Evolutionary conservation across 2,888 invertebrate species (phyloP), one percentile per base, ranked within the genome.

Genomic region (Ichneumoninae sp.): DNA sequence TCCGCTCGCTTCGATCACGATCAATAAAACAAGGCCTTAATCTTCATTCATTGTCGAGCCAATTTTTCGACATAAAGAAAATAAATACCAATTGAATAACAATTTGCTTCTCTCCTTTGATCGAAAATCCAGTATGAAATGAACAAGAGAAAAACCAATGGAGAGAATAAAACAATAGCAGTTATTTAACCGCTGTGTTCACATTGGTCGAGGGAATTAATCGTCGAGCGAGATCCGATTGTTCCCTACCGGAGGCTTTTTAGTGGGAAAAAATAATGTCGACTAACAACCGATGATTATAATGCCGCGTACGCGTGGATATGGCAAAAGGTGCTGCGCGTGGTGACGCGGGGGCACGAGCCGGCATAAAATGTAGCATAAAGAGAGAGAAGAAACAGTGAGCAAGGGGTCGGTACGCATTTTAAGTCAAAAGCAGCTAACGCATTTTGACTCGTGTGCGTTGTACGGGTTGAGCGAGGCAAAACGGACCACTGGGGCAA

Each of bases 261-360:
- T 72, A 65, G 62, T 36, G 62, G 19, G 50, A 47, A 69, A 74
- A 57, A 69, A 69, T 82, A 78, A 77, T 72, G 72, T 60, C 54
- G 40, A 40, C 62, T 70, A 70, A 57, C 26, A 70, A 57, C 57
- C 78, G 52, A 77, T 62, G 60, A 81, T 76, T 60, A 81, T 70
- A 30, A 30, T 44, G 19, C 60, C 30, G 74, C 30, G 62, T 30
- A 47, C 47, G 62, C 6, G 74, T 74, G 26, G 10, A 13, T 57
- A 4, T 3, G 71, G 71, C 13, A 60, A 72, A 82, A 60, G 79
- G 62, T 71, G 50, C 30, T 69, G 47, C 52, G 22, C 69, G 69
- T 75, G 69, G 52, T 75, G 70, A 75, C 52, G 75, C 69, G 66
- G 40, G 80, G 50, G 80, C 74, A 74, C 74, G 74, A 50, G 52